Conservation (phyloP, 2,888 invertebrate species). For the Poecilus cupreus region DNA sequence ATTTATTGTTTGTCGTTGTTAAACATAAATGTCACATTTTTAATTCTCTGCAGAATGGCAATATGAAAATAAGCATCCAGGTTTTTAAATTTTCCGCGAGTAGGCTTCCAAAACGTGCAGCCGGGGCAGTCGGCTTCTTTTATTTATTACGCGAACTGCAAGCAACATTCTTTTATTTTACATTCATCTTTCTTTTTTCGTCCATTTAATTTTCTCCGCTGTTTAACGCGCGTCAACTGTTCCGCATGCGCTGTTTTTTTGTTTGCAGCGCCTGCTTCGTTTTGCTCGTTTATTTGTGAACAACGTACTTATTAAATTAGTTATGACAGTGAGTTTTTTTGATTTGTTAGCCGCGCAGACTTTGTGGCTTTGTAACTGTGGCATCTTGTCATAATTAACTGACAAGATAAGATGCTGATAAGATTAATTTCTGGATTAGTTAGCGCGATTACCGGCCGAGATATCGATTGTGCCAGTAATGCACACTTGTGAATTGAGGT, state of each 20-base stretch:
- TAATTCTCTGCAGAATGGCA: too few relatives aligned
- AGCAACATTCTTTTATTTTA: slow-evolving; percentile 43
- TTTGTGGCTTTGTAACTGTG: slow-evolving; percentile 43
- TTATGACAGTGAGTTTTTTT: slow-evolving; percentile 41
- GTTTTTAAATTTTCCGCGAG: neutral
- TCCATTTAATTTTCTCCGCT: slow-evolving; percentile 51
- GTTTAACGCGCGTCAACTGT: slow-evolving; percentile 53
- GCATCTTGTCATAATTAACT: slow-evolving; percentile 54
- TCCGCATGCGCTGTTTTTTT: slow-evolving; percentile 36
- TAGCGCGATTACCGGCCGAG: neutral
- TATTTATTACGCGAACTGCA: slow-evolving; percentile 47
- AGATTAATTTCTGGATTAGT: slow-evolving; percentile 50
- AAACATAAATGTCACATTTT: too few relatives aligned
- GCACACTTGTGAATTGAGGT: neutral
- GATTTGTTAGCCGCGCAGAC: slow-evolving; percentile 33
- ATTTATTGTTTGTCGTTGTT: too few relatives aligned
- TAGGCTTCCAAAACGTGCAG: neutral
- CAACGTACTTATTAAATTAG: slow-evolving; percentile 55
- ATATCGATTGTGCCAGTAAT: slow-evolving; percentile 3
- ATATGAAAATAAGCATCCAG: neutral
- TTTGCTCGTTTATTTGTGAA: slow-evolving; percentile 19
- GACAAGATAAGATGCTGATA: slow-evolving; percentile 40
- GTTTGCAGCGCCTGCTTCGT: neutral
- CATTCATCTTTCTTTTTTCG: slow-evolving; percentile 44
- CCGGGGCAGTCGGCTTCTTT: slow-evolving; percentile 31